These are phyloP conservation scores for Drosophila persimilis DNA, from an alignment of 1,140 invertebrate genomes.

Conservation along the genomic window DNA sequence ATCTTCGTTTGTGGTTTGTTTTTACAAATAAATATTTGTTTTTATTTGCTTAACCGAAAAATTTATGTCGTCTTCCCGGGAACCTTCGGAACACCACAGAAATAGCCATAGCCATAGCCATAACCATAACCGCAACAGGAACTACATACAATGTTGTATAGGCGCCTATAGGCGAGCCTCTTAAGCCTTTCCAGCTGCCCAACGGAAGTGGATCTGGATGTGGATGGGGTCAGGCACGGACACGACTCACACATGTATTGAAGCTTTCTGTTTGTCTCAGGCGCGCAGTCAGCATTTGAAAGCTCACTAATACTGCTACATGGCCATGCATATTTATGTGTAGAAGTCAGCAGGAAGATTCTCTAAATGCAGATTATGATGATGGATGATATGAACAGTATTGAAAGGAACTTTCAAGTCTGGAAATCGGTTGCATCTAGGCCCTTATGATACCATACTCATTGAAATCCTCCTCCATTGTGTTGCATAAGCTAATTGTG, in stretches of 20 bases:
- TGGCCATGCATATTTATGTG: too few relatives aligned
- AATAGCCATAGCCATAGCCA: too few relatives aligned
- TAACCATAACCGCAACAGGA: background rate
- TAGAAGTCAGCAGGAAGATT: too few relatives aligned
- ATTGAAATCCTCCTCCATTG: conserved; percentile 13
- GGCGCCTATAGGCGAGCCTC: conserved; percentile 56
- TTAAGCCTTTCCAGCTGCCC: conserved; percentile 69
- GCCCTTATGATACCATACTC: too few relatives aligned
- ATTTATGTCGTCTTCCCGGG: conserved; percentile 52
- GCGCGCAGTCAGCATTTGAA: too few relatives aligned
- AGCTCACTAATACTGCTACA: background rate
- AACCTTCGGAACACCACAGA: conserved; percentile 13
- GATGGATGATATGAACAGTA: too few relatives aligned
- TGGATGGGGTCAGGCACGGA: too few relatives aligned
- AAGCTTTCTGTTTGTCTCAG: background rate
- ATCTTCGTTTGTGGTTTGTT: conserved; percentile 54
- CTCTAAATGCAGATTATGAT: too few relatives aligned
- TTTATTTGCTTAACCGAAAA: conserved; percentile 65
- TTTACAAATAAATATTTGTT: conserved; percentile 73
- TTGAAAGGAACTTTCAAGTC: too few relatives aligned
- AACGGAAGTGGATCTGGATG: conserved; percentile 27
- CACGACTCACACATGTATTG: too few relatives aligned
- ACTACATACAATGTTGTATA: conserved; percentile 5
- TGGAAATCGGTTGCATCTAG: too few relatives aligned
- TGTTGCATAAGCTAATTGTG: conserved; percentile 58